phyloP scores from a whole-genome alignment of 2,888 invertebrate genomes.

The Ichneumon xanthorius region DNA sequence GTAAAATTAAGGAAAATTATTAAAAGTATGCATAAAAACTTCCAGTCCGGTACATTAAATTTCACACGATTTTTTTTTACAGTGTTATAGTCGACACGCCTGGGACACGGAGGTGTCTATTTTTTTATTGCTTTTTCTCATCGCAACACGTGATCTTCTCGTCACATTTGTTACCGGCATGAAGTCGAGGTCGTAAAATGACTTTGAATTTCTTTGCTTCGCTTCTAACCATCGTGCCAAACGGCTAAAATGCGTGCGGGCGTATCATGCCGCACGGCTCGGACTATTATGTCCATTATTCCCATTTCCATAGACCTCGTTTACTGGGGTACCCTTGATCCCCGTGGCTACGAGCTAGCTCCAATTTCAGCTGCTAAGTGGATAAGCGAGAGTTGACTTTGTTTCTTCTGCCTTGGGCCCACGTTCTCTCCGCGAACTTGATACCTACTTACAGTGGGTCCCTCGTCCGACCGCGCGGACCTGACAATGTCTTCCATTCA shows the following conservation, averaged over 20 bases:
- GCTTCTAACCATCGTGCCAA: not conserved
- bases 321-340: constrained; percentile 42
- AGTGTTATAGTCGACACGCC: no score
- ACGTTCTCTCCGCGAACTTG: constrained; percentile 32
- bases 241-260: constrained; percentile 42
- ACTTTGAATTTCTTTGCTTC: constrained; percentile 19
- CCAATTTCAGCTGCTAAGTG: constrained; percentile 41
- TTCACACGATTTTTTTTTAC: no score
- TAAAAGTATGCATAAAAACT: no score
- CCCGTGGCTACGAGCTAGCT: not conserved
- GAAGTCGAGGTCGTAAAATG: not conserved
- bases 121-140: no score
- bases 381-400: constrained; percentile 30
- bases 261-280: constrained; percentile 26
- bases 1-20: no score
- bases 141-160: no score
- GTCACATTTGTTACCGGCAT: no score
- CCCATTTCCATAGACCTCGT: constrained; percentile 42
- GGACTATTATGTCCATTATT: constrained; percentile 40
- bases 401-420: constrained; percentile 12
- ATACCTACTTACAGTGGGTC: constrained; percentile 28
- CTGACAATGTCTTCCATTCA: constrained; percentile 26
- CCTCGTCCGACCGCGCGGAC: not conserved
- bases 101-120: no score
- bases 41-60: no score